Percentiles rank a stretch among this genome's conserved stretches.
Conservation (phyloP, 2,888 invertebrate species). For the Eupithecia abbreviata region DNA sequence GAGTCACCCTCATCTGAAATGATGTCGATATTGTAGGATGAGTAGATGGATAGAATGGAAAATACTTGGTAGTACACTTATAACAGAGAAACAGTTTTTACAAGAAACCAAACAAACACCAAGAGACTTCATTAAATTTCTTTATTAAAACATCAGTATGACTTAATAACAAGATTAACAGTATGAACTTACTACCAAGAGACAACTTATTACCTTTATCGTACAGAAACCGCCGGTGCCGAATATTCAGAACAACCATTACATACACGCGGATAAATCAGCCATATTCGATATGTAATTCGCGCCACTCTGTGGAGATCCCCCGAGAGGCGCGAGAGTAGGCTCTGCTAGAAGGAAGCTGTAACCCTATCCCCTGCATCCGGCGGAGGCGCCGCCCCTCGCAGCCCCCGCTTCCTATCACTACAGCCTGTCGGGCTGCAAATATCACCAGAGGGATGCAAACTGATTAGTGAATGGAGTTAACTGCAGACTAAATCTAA, state of each 20-base stretch:
- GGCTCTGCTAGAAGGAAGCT: slow-evolving; percentile 13
- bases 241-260: too few species aligned
- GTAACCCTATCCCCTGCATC: slow-evolving; percentile 26
- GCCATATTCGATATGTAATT: background rate
- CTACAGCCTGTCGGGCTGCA: background rate
- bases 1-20: background rate
- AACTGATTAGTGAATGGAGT: background rate
- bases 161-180: too few species aligned
- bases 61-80: background rate
- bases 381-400: slow-evolving; percentile 17
- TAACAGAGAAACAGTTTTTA: background rate
- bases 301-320: background rate
- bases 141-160: too few species aligned
- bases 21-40: background rate
- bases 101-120: background rate
- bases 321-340: background rate
- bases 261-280: background rate
- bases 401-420: background rate
- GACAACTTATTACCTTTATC: too few species aligned
- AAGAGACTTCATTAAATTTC: background rate
- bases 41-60: background rate
- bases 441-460: background rate
- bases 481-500: background rate
- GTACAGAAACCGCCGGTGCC: too few species aligned
- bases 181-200: too few species aligned